Base-by-base conservation (phyloP, 2,888 invertebrate genomes). In the Eulithis testata region DNA sequence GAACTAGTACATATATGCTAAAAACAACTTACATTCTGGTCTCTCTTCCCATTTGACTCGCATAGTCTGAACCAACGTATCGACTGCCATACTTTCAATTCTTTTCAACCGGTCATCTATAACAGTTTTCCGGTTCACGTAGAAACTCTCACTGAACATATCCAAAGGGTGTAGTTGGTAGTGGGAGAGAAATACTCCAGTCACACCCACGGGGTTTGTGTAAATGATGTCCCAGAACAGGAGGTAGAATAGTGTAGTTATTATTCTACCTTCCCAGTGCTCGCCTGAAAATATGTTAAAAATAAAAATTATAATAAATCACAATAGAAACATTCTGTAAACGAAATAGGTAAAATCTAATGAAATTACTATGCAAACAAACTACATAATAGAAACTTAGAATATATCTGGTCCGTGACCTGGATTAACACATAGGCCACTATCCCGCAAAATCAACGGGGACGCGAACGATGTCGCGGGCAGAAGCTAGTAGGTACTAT, bases 151-250 rank as follows among this genome's bases (percentile, higher is more conserved):
- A 0, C 94, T 93, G 78, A 93, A 94, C 74, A 97, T 84, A 86
- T 98, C 98, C 5, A 96, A 86, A 0, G 98, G 98, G n/a, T 89
- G 92, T 37, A 67, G 69, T 83, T 97, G 97, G 80, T 94, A 95
- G 4, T 88, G 86, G 0, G 94, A 94, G 51, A 96, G 89, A 84
- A 96, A 97, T 11, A 94, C 90, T 66, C 96, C 96, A 0, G 67
- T 67, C 0, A 82, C 77, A 8, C 79, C 80, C 0, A 93, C 89
- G 0, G 90, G 87, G 57, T 92, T 90, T 11, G 95, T 87, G 69
- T 93, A 90, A 54, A 98, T 94, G 3, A 97, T 94, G 72, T 97
- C 96, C 97, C 97, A 98, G 85, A 97, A 97, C 7, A 96, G 85
- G 0, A 96, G 86, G 45, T 91, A 92, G 83, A 96, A 96, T 63